Conservation (phyloP, 2,888 invertebrate species). For the Xestia c-nigrum region DNA sequence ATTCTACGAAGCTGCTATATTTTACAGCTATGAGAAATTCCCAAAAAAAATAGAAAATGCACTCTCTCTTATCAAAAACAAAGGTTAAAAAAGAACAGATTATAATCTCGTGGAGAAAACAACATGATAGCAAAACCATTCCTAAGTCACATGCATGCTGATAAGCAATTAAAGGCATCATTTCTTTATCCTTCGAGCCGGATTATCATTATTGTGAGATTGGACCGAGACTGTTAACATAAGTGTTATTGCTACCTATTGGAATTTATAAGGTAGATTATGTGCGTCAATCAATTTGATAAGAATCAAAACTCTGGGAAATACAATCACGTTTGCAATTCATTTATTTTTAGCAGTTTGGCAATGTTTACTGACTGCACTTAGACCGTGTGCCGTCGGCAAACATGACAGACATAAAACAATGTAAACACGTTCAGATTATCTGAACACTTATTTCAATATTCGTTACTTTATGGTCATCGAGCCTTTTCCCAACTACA, state of each 20-base stretch:
- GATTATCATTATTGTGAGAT: constrained; percentile 11
- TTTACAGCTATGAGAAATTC: background rate
- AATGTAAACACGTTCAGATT: background rate
- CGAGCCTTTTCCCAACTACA: too few relatives aligned
- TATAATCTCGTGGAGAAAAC: background rate
- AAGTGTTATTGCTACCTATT: background rate
- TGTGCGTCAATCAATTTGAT: constrained; percentile 7
- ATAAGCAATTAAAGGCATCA: background rate
- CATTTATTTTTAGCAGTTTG: background rate
- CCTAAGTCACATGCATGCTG: background rate
- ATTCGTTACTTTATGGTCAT: background rate
- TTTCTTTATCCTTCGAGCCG: constrained; percentile 13
- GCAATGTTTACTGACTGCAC: background rate
- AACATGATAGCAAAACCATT: background rate
- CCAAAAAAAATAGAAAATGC: background rate
- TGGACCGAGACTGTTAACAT: background rate
- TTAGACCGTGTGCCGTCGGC: too few relatives aligned
- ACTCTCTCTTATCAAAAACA: background rate
- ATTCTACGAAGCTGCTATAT: background rate
- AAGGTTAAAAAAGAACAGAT: background rate
- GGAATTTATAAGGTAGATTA: constrained; percentile 22
- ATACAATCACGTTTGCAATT: background rate
- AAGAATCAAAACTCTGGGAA: background rate
- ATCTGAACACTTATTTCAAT: background rate
- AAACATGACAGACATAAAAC: background rate